phyloP scores from a whole-genome alignment of 92 coral and sea anemone genomes.

The Montipora capitata region DNA sequence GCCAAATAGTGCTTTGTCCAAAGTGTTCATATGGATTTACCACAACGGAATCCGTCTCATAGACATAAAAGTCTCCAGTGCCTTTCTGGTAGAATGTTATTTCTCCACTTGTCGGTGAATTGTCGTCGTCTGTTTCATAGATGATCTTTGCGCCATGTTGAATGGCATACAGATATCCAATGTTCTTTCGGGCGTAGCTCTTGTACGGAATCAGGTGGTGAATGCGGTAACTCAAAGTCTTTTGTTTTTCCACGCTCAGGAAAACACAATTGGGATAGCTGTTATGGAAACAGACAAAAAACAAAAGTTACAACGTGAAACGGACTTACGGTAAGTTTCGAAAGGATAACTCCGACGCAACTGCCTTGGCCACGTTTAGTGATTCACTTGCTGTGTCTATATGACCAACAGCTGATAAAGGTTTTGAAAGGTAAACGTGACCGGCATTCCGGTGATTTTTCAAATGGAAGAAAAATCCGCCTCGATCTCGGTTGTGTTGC shows the following conservation, averaged over 20 bases:
- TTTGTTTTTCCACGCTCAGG: slow-evolving; percentile 89
- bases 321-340: too few species aligned
- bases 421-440: too few species aligned
- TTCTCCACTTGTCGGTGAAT: slow-evolving; percentile 89
- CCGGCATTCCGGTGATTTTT: too few species aligned
- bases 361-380: too few species aligned
- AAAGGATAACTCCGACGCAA: too few species aligned
- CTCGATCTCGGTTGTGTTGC: too few species aligned
- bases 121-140: slow-evolving; percentile 99
- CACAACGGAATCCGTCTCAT: slow-evolving; percentile 50
- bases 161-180: slow-evolving; percentile 98
- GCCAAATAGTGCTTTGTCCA: slow-evolving; percentile 99
- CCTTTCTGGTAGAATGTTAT: slow-evolving; percentile 81
- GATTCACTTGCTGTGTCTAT: too few species aligned
- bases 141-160: slow-evolving; percentile 98
- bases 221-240: slow-evolving; percentile 87
- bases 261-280: slow-evolving; percentile 94
- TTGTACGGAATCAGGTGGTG: slow-evolving; percentile 85
- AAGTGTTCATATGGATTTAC: slow-evolving; percentile 98
- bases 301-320: too few species aligned
- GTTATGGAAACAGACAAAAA: neutral
- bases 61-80: slow-evolving; percentile 86
- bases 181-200: slow-evolving; percentile 93
- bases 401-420: too few species aligned
- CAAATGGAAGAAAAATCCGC: too few species aligned